Evolutionary conservation across 2,888 invertebrate genomes (phyloP), one percentile per base, ranked within the genome.

Genomic region (Volucella bombylans): DNA sequence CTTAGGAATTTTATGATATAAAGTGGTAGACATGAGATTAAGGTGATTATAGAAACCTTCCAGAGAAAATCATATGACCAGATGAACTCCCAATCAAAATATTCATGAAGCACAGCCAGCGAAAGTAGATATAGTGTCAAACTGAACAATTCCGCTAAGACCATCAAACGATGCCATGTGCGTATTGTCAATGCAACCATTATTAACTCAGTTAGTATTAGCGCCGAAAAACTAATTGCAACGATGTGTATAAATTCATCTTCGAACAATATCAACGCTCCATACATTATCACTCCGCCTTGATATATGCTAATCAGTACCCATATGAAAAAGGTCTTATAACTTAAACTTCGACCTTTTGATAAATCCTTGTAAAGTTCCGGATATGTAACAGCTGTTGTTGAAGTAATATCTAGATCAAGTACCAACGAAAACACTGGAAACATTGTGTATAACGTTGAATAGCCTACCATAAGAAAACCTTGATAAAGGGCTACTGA

Each of bases 271-370:
- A 99, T 94, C 87, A 99, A 93, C 0, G 99, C 99, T 61, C 99
- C 99, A 90, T 99, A 99, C 98, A 99, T 99, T 90, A 99, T 98
- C 9, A 99, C 97, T 43, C 98, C 98, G 86, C 99, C 99, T 95
- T 99, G 99, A 92, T 99, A 99, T 88, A 99, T 97, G 89, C 98
- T 98, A 90, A 99, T 98, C 18, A 99, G 94, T 72, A 99, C 97
- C 99, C 99, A 99, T 91, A 99, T 96, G 90, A 98, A 99, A 92
- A 99, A 99, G 0, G 99, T 99, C 92, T 99, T 99, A 92, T 97
- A 99, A 1, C 98, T 98, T 50, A 99, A 93, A 87, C 99, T 98
- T 72, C 99, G 94, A 38, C 99, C 99, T 93, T 98, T 99, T 1
- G 97, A 96, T 12, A 99, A 93, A 90, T 99, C 98, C 91, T 99